Evolutionary conservation across 2,888 invertebrate genomes (phyloP), one percentile per base, ranked within the genome.

Genomic region (Ornithoptera alexandrae): DNA sequence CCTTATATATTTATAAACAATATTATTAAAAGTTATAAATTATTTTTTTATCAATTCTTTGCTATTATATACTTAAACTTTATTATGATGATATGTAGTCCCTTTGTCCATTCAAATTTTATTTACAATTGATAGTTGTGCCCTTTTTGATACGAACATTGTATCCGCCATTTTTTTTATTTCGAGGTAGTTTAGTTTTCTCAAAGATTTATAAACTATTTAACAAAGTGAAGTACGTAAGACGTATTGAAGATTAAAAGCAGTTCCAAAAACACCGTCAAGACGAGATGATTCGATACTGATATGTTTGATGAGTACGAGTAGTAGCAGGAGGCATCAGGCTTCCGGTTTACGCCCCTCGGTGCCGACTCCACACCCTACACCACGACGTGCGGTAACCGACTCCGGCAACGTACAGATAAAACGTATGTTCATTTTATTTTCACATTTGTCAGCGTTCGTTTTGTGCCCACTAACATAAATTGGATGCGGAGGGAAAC

Each of bases 391-490:
- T 83, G 46, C 46, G 46, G 85, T 87, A 86, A 85, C 88, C 85
- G 85, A 87, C 84, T 88, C 85, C 85, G 83, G 80, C 84, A 85
- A 82, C 86, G 86, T 84, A 84, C 81, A 91, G 89, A 91, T 91
- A 91, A 90, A 91, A 91, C 90, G 89, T 90, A 88, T 89, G 90
- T 90, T 91, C 91, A 90, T 91, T 91, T 92, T 91, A 91, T 92
- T 91, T 92, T 86, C 88, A 89, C 91, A 92, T 92, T 92, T 92
- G 92, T 92, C 92, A 92, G 90, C 90, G 88, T 92, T 92, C 92
- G 90, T 91, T 92, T 90, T 91, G 91, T 91, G 89, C 90, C 90
- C 91, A 90, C 91, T 91, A 92, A 92, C 92, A 91, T 92, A 92
- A 92, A 92, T 92, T 92, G 92, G 90, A 91, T 88, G 89, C 84